A percentile compares a stretch with the other conserved stretches of the same genome.
phyloP scores from a whole-genome alignment of 2,113 vertebrate genomes.

The Festucalex cinctus region DNA sequence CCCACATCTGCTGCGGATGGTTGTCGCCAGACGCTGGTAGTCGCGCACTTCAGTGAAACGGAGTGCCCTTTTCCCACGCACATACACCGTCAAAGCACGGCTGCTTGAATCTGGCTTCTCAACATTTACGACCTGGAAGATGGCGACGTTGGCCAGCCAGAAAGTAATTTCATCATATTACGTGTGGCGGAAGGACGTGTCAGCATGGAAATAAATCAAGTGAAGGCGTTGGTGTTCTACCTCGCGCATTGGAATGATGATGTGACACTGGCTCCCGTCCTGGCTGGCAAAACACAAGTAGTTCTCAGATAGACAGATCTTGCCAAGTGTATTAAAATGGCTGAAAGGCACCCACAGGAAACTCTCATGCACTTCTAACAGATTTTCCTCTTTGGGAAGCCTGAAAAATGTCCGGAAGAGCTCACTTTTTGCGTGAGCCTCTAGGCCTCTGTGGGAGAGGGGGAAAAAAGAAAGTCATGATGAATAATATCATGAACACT shows the following conservation, averaged over 20 bases:
- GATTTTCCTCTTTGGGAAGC: slow-evolving; percentile 85
- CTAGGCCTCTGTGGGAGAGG: slow-evolving; percentile 79
- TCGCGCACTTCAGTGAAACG: slow-evolving; percentile 88
- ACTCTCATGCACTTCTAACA: slow-evolving; percentile 91
- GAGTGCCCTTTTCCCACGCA: slow-evolving; percentile 86
- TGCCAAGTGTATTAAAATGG: slow-evolving; percentile 85
- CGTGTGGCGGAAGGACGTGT: not conserved
- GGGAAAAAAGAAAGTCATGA: slow-evolving; percentile 7
- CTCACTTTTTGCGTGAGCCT: slow-evolving; percentile 85
- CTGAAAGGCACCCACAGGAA: slow-evolving; percentile 92
- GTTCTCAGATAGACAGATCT: slow-evolving; percentile 92
- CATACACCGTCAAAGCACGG: slow-evolving; percentile 81
- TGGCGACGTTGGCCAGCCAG: not conserved
- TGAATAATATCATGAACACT: not conserved
- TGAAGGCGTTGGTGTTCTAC: slow-evolving; percentile 57
- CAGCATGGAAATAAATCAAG: slow-evolving; percentile 1
- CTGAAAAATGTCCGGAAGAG: slow-evolving; percentile 90
- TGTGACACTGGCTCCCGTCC: slow-evolving; percentile 85
- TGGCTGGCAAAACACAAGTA: slow-evolving; percentile 95
- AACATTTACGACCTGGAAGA: slow-evolving; percentile 78
- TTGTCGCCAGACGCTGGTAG: slow-evolving; percentile 81
- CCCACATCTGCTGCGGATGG: slow-evolving; percentile 78
- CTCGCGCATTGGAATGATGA: slow-evolving; percentile 90
- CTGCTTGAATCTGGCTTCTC: slow-evolving; percentile 79
- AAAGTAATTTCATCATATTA: not conserved